Evolutionary conservation across 2,797 vertebrate genomes (phyloP).

Genomic region (Lagocephalus sceleratus): DNA sequence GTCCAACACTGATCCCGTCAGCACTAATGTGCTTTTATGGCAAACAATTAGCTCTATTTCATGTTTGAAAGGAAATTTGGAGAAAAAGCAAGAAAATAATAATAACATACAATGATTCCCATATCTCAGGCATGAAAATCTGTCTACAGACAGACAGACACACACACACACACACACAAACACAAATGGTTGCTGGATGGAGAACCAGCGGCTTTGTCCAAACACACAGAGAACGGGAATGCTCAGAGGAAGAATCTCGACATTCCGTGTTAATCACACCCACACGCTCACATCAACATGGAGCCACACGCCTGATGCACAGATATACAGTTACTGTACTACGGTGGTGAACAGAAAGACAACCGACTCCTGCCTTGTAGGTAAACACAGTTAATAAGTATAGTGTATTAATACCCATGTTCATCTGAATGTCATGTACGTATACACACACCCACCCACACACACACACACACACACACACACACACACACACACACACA

Average conservation of each 20-base stretch:
- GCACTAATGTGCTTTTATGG: constrained; percentile 49
- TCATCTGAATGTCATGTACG: not conserved
- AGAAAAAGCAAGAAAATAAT: constrained; percentile 60
- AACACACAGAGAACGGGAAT: too few species aligned
- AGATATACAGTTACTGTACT: not conserved
- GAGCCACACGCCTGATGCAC: not conserved
- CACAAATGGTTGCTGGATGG: too few species aligned
- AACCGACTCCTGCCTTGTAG: too few species aligned
- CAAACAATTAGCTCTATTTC: constrained; percentile 44
- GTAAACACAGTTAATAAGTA: too few species aligned
- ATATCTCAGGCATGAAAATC: constrained; percentile 53
- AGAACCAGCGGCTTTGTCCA: too few species aligned
- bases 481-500: constrained; percentile 27
- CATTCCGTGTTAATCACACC: too few species aligned
- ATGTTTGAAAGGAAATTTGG: constrained; percentile 52
- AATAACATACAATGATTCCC: constrained; percentile 52
- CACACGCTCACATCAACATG: too few species aligned
- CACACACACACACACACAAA: constrained; percentile 5
- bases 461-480: constrained; percentile 14
- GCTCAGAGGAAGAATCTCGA: too few species aligned
- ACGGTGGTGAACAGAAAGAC: too few species aligned
- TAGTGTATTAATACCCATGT: too few species aligned
- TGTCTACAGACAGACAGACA: constrained; percentile 4
- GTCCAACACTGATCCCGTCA: constrained; percentile 41
- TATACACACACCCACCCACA: not conserved